Evolutionary conservation across 1,140 invertebrate genomes (phyloP), one percentile per base, ranked within the genome.

Genomic region (Macrosteles quadrilineatus): DNA sequence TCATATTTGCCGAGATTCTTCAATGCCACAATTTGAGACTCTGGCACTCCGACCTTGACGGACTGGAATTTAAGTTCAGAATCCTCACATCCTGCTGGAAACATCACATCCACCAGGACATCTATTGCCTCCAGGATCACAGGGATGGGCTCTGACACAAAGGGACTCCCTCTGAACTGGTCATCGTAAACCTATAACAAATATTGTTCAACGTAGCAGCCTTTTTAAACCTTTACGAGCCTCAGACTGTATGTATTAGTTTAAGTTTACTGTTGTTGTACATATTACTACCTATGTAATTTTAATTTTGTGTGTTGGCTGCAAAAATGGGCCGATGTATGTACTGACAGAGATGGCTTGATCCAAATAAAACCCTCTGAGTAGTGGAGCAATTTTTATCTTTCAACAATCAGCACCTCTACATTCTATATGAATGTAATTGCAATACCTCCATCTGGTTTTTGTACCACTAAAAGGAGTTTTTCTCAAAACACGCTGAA

Each of bases 1-100:
- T 59, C 55, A 59, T 59, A 59, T 59, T 59, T 59, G 2, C 55
- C 55, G 4, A 4, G 2, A n/a, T 59, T 59, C 23, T 59, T 59
- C 55, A 59, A 59, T 11, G 27, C 27, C 4, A 59, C 23, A 29
- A 9, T 59, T 59, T 29, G 55, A 30, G 55, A 21, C 23, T 59
- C 55, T 2, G 55, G 55, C 25, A 27, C 55, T 29, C 55, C 55
- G 12, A 59, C 55, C 27, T 59, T 25, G 23, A 59, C 21, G n/a
- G 55, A 11, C 3, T 59, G 14, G 27, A 59, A 59, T 6, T 59
- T 59, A 23, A 59, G 25, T 30, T 59, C 55, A 6, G 55, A 27
- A 25, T 25, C 12, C 2, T 25, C 12, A 11, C 12, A 14, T 30
- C 11, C 12, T 36, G 14, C 4, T 6, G 55, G 55, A 23, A 59